Evolutionary conservation across 2,797 vertebrate species (phyloP).

Genomic region (Amphiprion clarkii): DNA sequence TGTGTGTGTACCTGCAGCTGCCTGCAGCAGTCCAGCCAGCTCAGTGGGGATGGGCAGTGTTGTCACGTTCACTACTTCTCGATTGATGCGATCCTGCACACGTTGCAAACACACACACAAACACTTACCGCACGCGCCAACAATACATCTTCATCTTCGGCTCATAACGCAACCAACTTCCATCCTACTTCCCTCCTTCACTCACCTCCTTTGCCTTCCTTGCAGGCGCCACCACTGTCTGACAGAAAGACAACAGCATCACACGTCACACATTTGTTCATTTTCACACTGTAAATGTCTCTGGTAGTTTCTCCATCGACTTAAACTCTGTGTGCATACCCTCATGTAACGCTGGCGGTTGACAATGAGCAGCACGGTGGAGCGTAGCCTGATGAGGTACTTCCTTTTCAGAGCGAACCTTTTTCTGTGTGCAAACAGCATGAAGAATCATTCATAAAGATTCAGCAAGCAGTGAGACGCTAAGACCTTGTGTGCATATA

Average conservation of each 20-base stretch:
- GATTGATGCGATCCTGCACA: constrained; percentile 81
- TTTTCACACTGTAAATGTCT: constrained; percentile 1
- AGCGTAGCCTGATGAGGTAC: constrained; percentile 89
- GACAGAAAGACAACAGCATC: constrained; percentile 72
- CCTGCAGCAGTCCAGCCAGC: constrained; percentile 78
- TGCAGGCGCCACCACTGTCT: constrained; percentile 80
- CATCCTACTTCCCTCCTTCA: neutral
- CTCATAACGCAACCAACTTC: constrained; percentile 1
- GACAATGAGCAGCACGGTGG: constrained; percentile 87
- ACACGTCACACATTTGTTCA: constrained; percentile 57
- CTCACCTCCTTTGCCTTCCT: constrained; percentile 82
- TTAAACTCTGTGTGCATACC: constrained; percentile 81
- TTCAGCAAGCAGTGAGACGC: neutral
- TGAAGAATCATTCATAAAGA: constrained; percentile 16
- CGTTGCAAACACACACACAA: constrained; percentile 19
- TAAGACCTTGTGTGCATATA: neutral
- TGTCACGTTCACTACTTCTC: constrained; percentile 84
- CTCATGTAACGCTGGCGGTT: constrained; percentile 91
- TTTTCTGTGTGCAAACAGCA: constrained; percentile 79
- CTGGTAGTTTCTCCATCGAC: neutral
- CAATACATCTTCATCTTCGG: constrained; percentile 2
- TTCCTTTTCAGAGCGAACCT: constrained; percentile 86
- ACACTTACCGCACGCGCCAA: constrained; percentile 16
- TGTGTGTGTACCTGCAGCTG: constrained; percentile 73
- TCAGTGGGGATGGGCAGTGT: constrained; percentile 83